phyloP scores from a whole-genome alignment of 2,888 invertebrate species.

The Cheilosia variabilis region DNA sequence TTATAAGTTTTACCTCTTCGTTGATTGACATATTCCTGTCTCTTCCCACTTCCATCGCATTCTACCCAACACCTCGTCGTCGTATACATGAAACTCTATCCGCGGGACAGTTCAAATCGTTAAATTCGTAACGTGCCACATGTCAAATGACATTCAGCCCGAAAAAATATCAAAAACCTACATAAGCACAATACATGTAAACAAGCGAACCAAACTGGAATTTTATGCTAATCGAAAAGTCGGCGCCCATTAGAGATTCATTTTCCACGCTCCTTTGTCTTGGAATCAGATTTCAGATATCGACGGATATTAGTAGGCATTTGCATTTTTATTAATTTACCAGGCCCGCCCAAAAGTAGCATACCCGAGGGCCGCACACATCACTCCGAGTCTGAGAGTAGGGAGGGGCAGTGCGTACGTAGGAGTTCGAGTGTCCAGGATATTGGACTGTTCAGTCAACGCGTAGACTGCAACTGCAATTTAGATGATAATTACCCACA shows the following conservation, averaged over 20 bases:
- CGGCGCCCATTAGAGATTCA: slow-evolving; percentile 46
- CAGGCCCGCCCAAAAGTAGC: slow-evolving; percentile 9
- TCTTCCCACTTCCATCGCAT: too few relatives aligned
- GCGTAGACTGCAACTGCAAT: slow-evolving; percentile 7
- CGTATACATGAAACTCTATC: too few relatives aligned
- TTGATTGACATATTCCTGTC: too few relatives aligned
- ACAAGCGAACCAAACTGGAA: slow-evolving; percentile 38
- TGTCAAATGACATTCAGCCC: slow-evolving; percentile 25
- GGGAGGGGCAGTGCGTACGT: neutral
- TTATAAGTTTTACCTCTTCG: too few relatives aligned
- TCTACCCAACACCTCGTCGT: too few relatives aligned
- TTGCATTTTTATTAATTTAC: slow-evolving; percentile 37
- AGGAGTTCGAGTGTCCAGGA: slow-evolving; percentile 30
- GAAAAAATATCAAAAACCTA: slow-evolving; percentile 25
- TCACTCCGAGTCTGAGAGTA: neutral
- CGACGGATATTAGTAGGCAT: slow-evolving; percentile 23
- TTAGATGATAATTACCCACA: slow-evolving; percentile 52
- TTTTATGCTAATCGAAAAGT: slow-evolving; percentile 50
- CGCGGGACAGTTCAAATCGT: slow-evolving; percentile 19
- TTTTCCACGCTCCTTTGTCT: slow-evolving; percentile 14
- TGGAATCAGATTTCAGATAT: slow-evolving; percentile 25
- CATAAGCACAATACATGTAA: slow-evolving; percentile 46
- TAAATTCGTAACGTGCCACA: slow-evolving; percentile 25
- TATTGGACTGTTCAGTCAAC: neutral
- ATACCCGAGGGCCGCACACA: neutral